Conservation (phyloP, 2,113 vertebrate species). For the Fregetta grallaria region DNA sequence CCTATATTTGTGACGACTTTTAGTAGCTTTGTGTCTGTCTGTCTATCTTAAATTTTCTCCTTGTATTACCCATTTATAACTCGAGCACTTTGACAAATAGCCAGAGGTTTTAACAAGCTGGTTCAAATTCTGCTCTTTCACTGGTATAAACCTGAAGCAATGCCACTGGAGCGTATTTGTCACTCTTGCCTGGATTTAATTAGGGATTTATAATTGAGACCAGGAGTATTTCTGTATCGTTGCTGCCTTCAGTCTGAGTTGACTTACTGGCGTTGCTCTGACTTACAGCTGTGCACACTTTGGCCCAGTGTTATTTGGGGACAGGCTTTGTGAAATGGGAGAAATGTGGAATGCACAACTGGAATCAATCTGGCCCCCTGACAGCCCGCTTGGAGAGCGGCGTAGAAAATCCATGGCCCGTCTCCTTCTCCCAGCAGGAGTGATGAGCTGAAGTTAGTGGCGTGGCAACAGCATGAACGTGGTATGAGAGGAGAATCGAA, state of each 20-base stretch:
- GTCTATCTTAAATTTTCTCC: background rate
- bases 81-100: background rate
- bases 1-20: background rate
- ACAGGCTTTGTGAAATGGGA: conserved; percentile 65
- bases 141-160: conserved; percentile 38
- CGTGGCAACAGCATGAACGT: conserved; percentile 56
- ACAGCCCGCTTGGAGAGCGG: conserved; percentile 9
- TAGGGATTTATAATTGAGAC: conserved; percentile 54
- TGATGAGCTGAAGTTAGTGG: conserved; percentile 50
- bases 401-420: conserved; percentile 31
- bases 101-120: background rate
- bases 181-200: conserved; percentile 57
- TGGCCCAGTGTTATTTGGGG: conserved; percentile 65
- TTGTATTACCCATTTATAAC: background rate
- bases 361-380: conserved; percentile 54
- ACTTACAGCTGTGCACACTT: conserved; percentile 61
- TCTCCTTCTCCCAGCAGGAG: conserved; percentile 46
- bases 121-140: conserved; percentile 10
- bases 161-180: conserved; percentile 42
- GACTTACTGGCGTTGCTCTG: conserved; percentile 54
- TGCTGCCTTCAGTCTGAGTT: conserved; percentile 46
- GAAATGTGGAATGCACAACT: conserved; percentile 60
- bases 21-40: background rate
- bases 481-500: conserved; percentile 20
- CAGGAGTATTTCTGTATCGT: conserved; percentile 30